Evolutionary conservation across 2,888 invertebrate genomes (phyloP), one percentile per base, ranked within the genome.

Genomic region (Sarcophaga caerulescens): DNA sequence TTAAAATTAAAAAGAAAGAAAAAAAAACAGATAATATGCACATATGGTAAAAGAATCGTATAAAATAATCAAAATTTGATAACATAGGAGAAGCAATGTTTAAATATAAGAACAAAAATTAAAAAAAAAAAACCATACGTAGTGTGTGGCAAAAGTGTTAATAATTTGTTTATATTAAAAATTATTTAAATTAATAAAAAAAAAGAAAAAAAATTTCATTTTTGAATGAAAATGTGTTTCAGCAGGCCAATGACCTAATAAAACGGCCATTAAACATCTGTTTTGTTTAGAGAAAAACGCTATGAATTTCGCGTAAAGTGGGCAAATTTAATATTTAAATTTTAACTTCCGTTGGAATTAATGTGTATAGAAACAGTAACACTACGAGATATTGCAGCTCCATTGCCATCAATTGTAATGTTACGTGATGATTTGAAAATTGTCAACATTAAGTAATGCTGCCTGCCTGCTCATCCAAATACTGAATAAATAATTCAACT

Each of bases 21-120:
- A n/a, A 11, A 69, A 63, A 45, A 35, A 35, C 35, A 52, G n/a
- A 35, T 17, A 14, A 3, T 14, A 12, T 79, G 23, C 11, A 59
- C 45, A 66, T n/a, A 62, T 71, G 19, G 44, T 11, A 59, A 57
- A 25, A 10, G 19, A 45, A 19, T 60, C n/a, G 25, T 21, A 68
- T 10, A 74, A 45, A 35, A 19, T 23, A 45, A 47, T 25, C 11
- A 12, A 71, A 79, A 60, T 70, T 62, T 80, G 80, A 71, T 80
- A 80, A 80, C 70, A 70, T 69, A 57, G 69, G 44, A 78, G 73
- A 78, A 19, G n/a, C 47, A 14, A 62, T 59, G 65, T 65, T 59
- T 62, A 75, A 70, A 45, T 59, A 69, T 70, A 4, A 21, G 10
- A 14, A 52, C 17, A 70, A 5, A 0, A 44, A 25, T 25, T 25